Conservation (phyloP, 1,140 invertebrate genomes). For the Anthonomus grandis region DNA sequence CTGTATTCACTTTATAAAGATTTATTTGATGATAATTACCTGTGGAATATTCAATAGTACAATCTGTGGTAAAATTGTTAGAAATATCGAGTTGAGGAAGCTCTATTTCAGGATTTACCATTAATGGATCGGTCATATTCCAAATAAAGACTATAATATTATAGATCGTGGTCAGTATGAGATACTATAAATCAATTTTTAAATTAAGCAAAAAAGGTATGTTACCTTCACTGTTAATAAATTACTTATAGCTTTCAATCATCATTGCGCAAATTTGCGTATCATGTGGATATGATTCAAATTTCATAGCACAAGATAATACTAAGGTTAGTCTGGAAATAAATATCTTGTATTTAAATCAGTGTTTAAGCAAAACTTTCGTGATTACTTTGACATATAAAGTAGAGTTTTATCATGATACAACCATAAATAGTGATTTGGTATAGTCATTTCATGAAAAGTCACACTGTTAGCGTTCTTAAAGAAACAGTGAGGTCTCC, state of each 20-base stretch:
- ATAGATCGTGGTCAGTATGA: conserved; percentile 77
- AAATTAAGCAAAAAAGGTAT: conserved; percentile 1
- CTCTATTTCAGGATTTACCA: conserved; percentile 83
- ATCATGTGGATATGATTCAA: conserved; percentile 87
- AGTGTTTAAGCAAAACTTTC: conserved; percentile 38
- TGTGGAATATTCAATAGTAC: conserved; percentile 84
- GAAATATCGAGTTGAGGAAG: conserved; percentile 83
- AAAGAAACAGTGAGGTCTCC: conserved; percentile 89
- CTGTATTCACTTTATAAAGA: no score
- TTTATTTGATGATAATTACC: conserved; percentile 52
- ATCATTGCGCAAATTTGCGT: conserved; percentile 88
- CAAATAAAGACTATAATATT: conserved; percentile 83
- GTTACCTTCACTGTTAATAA: neutral
- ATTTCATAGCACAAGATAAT: conserved; percentile 89
- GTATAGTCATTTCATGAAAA: conserved; percentile 92
- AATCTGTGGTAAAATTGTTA: conserved; percentile 83
- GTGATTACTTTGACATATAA: conserved; percentile 90
- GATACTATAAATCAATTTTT: conserved; percentile 61
- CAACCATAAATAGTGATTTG: conserved; percentile 89
- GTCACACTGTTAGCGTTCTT: conserved; percentile 92
- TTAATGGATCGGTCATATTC: conserved; percentile 83
- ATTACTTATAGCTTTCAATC: conserved; percentile 82
- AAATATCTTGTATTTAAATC: conserved; percentile 3
- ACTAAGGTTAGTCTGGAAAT: conserved; percentile 76
- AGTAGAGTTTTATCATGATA: conserved; percentile 87